Evolutionary conservation across 2,888 invertebrate species (phyloP).

Genomic region (Drosophila kuntzei): DNA sequence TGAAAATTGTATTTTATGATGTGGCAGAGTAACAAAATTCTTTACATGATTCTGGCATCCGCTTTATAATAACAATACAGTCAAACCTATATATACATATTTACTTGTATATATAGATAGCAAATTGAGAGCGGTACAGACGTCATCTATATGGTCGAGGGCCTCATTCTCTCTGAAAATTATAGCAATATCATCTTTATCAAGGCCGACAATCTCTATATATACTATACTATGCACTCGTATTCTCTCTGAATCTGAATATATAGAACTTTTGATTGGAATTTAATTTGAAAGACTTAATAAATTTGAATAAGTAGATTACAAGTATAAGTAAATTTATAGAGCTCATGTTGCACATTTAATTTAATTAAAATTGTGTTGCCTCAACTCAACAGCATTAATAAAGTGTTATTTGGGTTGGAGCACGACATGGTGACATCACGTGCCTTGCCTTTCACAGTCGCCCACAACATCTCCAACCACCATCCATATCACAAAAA

Average conservation of each 20-base stretch:
- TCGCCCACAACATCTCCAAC: constrained; percentile 58
- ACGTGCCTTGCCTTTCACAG: constrained; percentile 52
- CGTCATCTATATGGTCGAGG: constrained; percentile 32
- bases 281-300: constrained; percentile 38
- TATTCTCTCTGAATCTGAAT: background rate
- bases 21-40: constrained; percentile 52
- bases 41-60: constrained; percentile 69
- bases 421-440: constrained; percentile 72
- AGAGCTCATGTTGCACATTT: constrained; percentile 58
- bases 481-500: constrained; percentile 10
- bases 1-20: constrained; percentile 62
- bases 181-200: constrained; percentile 63
- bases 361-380: constrained; percentile 62
- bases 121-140: constrained; percentile 32
- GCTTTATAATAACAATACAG: constrained; percentile 53
- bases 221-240: constrained; percentile 23
- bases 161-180: constrained; percentile 23
- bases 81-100: constrained; percentile 19
- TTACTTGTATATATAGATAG: constrained; percentile 18
- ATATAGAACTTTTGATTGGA: constrained; percentile 26
- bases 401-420: constrained; percentile 58
- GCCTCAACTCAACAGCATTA: constrained; percentile 36
- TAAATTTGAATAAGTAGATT: constrained; percentile 13
- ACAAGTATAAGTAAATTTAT: constrained; percentile 12
- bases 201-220: constrained; percentile 64